A percentile compares a stretch with the other conserved stretches of the same genome.
These are phyloP conservation scores for Heliconius nattereri DNA, from an alignment of 1,140 invertebrate genomes.

Conservation along the genomic window DNA sequence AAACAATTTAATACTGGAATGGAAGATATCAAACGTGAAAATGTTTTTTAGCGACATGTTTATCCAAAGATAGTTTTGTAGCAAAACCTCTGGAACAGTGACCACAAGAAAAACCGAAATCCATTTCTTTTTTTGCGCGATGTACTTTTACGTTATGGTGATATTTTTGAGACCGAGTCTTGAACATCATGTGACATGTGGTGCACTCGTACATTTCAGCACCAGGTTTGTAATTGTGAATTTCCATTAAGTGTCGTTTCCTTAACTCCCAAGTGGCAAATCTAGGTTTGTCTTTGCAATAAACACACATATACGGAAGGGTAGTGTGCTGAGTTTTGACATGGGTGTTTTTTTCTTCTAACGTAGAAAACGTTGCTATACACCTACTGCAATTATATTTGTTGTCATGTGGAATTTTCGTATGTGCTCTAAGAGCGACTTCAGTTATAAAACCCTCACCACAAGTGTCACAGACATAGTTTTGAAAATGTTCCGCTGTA, in stretches of 20 bases:
- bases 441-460: conserved; percentile 75
- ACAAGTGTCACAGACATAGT: conserved; percentile 78
- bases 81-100: conserved; percentile 68
- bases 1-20: background rate
- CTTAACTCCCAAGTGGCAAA: conserved; percentile 72
- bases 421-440: conserved; percentile 64
- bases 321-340: conserved; percentile 70
- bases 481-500: conserved; percentile 73
- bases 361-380: conserved; percentile 67
- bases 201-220: conserved; percentile 75
- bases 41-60: conserved; percentile 73
- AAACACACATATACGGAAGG: conserved; percentile 68
- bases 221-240: conserved; percentile 72
- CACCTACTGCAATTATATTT: conserved; percentile 74
- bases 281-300: conserved; percentile 71
- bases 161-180: conserved; percentile 72
- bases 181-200: conserved; percentile 81
- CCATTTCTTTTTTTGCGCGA: conserved; percentile 66
- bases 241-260: conserved; percentile 69
- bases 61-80: conserved; percentile 68
- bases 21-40: conserved; percentile 50
- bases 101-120: conserved; percentile 62
- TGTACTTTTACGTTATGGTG: conserved; percentile 73
- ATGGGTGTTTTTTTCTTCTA: conserved; percentile 67
- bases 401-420: conserved; percentile 69